Evolutionary conservation across 2,888 invertebrate species (phyloP).

Genomic region (Cacoxenus indagator): DNA sequence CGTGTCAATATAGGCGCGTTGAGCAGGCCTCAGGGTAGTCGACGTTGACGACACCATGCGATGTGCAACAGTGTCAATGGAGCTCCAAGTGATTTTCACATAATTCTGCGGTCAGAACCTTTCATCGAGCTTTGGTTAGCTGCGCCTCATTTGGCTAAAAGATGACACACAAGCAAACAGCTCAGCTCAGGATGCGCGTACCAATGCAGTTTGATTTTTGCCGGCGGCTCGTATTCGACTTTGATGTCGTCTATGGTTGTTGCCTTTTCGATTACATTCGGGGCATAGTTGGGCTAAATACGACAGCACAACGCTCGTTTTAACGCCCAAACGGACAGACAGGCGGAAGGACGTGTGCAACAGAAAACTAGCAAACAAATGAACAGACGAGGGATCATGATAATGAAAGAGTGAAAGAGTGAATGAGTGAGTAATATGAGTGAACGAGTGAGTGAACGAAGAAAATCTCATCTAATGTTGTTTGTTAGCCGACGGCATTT

Average conservation of each 20-base stretch:
- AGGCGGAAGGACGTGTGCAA: no score
- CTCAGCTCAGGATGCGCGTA: no score
- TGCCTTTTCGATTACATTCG: background rate
- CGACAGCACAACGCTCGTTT: no score
- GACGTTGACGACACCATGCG: background rate
- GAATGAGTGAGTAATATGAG: no score
- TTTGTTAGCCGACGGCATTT: slow-evolving; percentile 42
- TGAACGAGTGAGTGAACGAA: background rate
- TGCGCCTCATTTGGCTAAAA: background rate
- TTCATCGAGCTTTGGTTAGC: background rate
- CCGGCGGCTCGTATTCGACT: background rate
- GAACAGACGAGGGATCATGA: no score
- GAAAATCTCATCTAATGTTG: background rate
- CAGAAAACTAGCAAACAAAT: no score
- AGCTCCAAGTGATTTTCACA: background rate
- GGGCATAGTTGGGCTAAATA: no score
- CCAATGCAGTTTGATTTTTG: background rate
- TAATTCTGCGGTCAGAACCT: background rate
- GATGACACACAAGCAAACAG: background rate
- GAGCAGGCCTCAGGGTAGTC: background rate
- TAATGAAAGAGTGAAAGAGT: no score
- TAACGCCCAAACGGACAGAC: no score
- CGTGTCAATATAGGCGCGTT: background rate
- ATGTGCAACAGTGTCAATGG: background rate
- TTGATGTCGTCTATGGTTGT: background rate